A percentile compares a stretch with the other conserved stretches of the same genome.
phyloP scores from a whole-genome alignment of 2,888 invertebrate genomes.

The Operophtera brumata region DNA sequence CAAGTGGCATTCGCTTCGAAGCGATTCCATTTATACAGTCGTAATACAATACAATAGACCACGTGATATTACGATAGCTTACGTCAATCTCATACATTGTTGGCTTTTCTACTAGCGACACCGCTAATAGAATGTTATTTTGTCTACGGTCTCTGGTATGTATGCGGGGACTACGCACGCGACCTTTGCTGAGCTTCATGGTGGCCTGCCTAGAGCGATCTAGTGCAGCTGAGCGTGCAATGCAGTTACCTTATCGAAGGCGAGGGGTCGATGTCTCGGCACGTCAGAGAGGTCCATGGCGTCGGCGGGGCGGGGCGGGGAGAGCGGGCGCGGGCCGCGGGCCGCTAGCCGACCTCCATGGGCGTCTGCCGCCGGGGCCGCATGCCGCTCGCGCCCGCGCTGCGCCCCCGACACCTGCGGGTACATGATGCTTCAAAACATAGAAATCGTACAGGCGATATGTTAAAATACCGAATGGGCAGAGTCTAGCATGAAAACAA shows the following conservation, averaged over 20 bases:
- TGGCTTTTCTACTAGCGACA: no score
- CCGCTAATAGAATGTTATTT: no score
- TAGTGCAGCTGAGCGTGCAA: not conserved
- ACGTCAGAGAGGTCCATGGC: constrained; percentile 81
- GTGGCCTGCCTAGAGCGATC: not conserved
- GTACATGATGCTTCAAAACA: not conserved
- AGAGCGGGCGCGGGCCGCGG: constrained; percentile 83
- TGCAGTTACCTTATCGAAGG: constrained; percentile 85
- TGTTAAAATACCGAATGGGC: no score
- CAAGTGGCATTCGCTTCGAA: no score
- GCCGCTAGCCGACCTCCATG: constrained; percentile 91
- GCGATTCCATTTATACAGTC: no score
- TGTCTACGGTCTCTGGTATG: no score
- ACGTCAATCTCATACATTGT: no score
- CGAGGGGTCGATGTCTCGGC: constrained; percentile 83
- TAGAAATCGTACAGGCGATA: no score
- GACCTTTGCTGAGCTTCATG: not conserved
- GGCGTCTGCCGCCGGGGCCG: constrained; percentile 92
- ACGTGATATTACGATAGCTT: no score
- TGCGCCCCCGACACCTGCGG: constrained; percentile 86
- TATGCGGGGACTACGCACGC: not conserved
- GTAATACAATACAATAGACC: no score
- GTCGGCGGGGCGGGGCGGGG: constrained; percentile 84
- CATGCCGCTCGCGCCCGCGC: constrained; percentile 90
- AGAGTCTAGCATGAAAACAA: no score